phyloP scores from a whole-genome alignment of 2,113 vertebrate genomes.

The Hemichromis elongatus region DNA sequence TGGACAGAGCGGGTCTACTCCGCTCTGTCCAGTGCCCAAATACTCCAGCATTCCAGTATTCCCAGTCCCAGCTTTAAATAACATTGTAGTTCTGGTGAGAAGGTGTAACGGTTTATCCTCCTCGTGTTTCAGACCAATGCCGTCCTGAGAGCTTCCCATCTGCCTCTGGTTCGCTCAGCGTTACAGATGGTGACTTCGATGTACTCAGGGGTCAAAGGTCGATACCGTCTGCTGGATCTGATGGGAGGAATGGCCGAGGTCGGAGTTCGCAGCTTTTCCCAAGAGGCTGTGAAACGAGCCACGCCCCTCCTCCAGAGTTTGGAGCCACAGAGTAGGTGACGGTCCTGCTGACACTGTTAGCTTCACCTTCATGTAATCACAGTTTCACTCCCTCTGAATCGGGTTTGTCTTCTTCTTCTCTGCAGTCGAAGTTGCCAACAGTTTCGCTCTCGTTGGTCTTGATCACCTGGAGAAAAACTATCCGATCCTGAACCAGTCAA shows the following conservation, averaged over 20 bases:
- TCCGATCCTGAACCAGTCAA: conserved; percentile 65
- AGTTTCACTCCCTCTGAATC: background rate
- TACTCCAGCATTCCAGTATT: background rate
- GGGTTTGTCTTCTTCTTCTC: background rate
- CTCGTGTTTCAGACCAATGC: conserved; percentile 30
- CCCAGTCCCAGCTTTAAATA: background rate
- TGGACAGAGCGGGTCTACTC: no score
- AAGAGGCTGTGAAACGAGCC: conserved; percentile 39
- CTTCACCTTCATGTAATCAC: background rate
- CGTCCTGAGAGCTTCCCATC: conserved; percentile 31
- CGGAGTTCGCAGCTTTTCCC: conserved; percentile 41
- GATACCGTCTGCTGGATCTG: conserved; percentile 60
- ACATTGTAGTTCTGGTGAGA: background rate
- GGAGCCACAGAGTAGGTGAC: conserved; percentile 64
- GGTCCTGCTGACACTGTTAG: background rate
- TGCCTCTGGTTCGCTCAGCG: conserved; percentile 67
- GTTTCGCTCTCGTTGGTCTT: conserved; percentile 57
- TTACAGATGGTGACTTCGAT: conserved; percentile 37
- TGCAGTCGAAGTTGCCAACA: conserved; percentile 65
- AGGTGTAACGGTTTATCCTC: background rate
- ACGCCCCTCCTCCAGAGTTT: conserved; percentile 64
- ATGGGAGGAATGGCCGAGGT: conserved; percentile 60
- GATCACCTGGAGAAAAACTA: conserved; percentile 66
- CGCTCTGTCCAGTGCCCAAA: background rate
- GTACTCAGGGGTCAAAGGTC: conserved; percentile 56